Percentiles rank a stretch among this genome's conserved stretches.
Conservation (phyloP, 2,888 invertebrate species). For the Cynaeus angustus region DNA sequence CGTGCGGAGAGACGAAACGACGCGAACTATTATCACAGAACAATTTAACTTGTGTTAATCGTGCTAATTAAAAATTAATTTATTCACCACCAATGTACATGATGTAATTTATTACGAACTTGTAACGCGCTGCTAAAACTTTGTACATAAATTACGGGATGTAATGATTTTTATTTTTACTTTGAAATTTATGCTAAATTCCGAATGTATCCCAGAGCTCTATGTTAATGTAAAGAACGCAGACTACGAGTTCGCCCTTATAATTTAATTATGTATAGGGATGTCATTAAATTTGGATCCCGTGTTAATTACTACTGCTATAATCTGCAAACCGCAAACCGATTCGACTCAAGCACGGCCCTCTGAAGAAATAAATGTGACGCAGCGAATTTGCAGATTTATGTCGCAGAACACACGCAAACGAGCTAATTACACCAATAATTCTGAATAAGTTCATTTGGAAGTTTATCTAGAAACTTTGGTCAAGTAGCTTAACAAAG, state of each 20-base stretch:
- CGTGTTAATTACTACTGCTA: slow-evolving; percentile 39
- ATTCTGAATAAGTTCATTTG: too few relatives aligned
- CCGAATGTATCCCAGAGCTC: slow-evolving; percentile 38
- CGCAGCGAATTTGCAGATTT: too few relatives aligned
- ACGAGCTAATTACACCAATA: too few relatives aligned
- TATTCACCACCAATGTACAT: slow-evolving; percentile 46
- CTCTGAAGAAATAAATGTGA: too few relatives aligned
- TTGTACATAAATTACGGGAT: slow-evolving; percentile 43
- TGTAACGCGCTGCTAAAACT: slow-evolving; percentile 44
- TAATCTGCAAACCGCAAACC: slow-evolving; percentile 30
- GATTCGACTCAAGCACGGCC: slow-evolving; percentile 22
- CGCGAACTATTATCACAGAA: slow-evolving; percentile 47
- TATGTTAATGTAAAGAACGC: slow-evolving; percentile 43
- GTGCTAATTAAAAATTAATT: slow-evolving; percentile 51
- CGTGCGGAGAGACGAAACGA: slow-evolving; percentile 18
- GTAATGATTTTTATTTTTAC: slow-evolving; percentile 48
- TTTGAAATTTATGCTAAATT: slow-evolving; percentile 48
- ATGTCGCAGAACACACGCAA: too few relatives aligned
- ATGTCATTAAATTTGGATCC: slow-evolving; percentile 41
- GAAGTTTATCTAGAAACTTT: too few relatives aligned
- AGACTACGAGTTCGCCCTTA: slow-evolving; percentile 21
- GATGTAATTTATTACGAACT: slow-evolving; percentile 47
- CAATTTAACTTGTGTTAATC: slow-evolving; percentile 49
- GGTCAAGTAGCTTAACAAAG: too few relatives aligned
- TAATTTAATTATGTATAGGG: slow-evolving; percentile 44